Conservation (phyloP, 2,113 vertebrate genomes). For the Orientallactaga bullata region DNA sequence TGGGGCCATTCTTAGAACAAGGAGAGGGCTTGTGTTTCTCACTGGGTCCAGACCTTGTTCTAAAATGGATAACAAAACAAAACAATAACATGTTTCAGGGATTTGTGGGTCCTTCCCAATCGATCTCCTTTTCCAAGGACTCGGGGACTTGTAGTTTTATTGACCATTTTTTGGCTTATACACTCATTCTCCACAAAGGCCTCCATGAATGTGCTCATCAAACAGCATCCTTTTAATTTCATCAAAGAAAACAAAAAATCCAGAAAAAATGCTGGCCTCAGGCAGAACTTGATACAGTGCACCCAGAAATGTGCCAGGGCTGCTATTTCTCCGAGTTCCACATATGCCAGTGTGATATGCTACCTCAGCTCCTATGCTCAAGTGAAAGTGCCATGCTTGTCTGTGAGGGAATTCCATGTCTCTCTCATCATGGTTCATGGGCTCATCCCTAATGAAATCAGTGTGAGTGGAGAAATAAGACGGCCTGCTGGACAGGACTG, state of each 20-base stretch:
- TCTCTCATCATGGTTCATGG: too few relatives aligned
- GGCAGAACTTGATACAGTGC: not conserved
- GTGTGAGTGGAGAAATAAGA: too few relatives aligned
- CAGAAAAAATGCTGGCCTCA: not conserved
- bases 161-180: not conserved
- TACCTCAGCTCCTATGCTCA: not conserved
- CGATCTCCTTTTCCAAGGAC: not conserved
- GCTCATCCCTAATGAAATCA: too few relatives aligned
- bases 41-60: constrained; percentile 2
- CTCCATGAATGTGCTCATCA: not conserved
- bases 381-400: not conserved
- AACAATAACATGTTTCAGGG: not conserved
- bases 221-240: not conserved
- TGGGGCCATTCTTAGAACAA: constrained; percentile 64
- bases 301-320: not conserved
- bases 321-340: not conserved
- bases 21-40: constrained; percentile 29
- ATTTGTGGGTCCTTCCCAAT: not conserved
- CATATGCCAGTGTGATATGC: not conserved
- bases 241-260: not conserved
- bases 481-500: too few relatives aligned
- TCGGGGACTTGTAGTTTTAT: constrained; percentile 13
- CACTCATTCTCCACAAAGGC: not conserved
- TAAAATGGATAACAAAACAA: constrained; percentile 41
- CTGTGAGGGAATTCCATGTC: too few relatives aligned